These are phyloP conservation scores for Crenichthys baileyi DNA, from an alignment of 2,797 vertebrate genomes.

Conservation along the genomic window DNA sequence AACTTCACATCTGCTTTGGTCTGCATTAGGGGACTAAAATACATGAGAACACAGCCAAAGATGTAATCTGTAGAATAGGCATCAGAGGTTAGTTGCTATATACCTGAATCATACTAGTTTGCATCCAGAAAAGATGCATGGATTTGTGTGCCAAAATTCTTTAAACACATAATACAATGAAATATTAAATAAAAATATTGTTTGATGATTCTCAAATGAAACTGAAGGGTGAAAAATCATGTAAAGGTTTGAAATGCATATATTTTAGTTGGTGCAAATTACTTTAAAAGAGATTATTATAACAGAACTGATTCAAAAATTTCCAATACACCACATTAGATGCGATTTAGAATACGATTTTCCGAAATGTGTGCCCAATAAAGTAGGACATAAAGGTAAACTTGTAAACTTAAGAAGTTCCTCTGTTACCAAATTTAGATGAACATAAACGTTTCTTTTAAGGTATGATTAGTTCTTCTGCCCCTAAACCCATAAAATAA, in stretches of 20 bases:
- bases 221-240: not conserved
- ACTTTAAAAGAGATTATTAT: not conserved
- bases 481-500: not conserved
- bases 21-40: too few species aligned
- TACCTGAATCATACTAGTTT: not conserved
- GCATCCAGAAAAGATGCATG: not conserved
- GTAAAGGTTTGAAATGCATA: not conserved
- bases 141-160: not conserved
- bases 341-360: not conserved
- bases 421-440: not conserved
- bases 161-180: not conserved
- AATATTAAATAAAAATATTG: not conserved
- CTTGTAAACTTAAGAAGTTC: not conserved
- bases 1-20: too few species aligned
- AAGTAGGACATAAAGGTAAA: not conserved
- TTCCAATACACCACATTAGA: not conserved
- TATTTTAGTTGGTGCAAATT: not conserved
- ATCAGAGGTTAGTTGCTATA: too few species aligned
- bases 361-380: not conserved
- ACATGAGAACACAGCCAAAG: too few species aligned
- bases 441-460: not conserved
- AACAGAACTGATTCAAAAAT: constrained; percentile 11
- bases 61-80: too few species aligned
- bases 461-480: not conserved
- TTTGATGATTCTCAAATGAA: not conserved